Evolutionary conservation across 2,888 invertebrate species (phyloP).

Genomic region (Leptinotarsa juncta): DNA sequence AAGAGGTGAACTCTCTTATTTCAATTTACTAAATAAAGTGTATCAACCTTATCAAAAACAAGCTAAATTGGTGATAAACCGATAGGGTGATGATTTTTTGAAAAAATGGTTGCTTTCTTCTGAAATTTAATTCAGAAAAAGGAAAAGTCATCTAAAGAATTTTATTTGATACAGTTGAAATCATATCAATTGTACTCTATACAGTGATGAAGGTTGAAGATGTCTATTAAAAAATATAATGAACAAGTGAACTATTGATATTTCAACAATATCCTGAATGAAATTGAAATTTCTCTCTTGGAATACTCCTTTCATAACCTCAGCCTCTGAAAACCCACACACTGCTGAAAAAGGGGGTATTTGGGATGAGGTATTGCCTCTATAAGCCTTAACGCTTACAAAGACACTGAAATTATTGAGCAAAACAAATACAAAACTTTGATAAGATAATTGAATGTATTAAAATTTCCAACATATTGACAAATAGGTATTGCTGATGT

Average conservation of each 20-base stretch:
- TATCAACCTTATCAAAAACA: neutral
- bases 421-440: constrained; percentile 34
- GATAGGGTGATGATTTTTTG: too few species aligned
- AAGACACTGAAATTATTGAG: constrained; percentile 24
- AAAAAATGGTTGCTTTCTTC: too few species aligned
- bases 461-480: constrained; percentile 36
- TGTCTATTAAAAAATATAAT: too few species aligned
- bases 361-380: constrained; percentile 25
- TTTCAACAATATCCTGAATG: neutral
- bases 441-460: constrained; percentile 33
- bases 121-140: too few species aligned
- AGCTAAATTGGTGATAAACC: too few species aligned
- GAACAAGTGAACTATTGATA: too few species aligned
- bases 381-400: constrained; percentile 27
- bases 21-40: neutral
- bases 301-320: neutral
- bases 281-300: neutral
- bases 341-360: constrained; percentile 12
- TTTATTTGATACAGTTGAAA: too few species aligned
- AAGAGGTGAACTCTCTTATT: neutral
- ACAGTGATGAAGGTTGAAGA: too few species aligned
- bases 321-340: neutral
- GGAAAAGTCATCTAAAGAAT: too few species aligned
- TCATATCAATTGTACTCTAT: too few species aligned
- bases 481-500: constrained; percentile 34